phyloP scores from a whole-genome alignment of 2,113 vertebrate species.

The Salvator merianae region DNA sequence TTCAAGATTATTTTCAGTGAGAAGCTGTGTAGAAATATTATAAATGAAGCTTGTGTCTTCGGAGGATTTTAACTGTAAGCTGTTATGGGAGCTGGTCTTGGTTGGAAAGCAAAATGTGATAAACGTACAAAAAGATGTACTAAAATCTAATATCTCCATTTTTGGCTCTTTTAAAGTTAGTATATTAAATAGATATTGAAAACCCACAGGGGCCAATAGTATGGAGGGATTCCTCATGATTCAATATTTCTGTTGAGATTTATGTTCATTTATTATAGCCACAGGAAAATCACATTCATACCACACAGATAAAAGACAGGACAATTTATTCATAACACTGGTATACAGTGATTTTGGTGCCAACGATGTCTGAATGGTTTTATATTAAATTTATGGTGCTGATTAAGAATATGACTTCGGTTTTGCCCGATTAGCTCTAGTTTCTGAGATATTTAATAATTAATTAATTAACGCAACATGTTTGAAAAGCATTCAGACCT shows the following conservation, averaged over 20 bases:
- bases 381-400: no score
- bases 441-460: no score
- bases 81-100: background rate
- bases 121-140: background rate
- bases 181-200: background rate
- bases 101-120: background rate
- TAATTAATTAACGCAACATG: no score
- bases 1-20: no score
- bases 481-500: no score
- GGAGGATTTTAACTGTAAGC: background rate
- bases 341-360: no score
- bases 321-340: conserved; percentile 42
- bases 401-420: no score
- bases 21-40: no score
- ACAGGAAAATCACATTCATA: conserved; percentile 15
- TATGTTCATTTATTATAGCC: conserved; percentile 36
- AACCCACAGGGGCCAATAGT: conserved; percentile 32
- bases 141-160: background rate
- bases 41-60: background rate
- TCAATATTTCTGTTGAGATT: conserved; percentile 17
- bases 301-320: background rate
- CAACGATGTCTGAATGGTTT: no score
- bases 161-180: conserved; percentile 52
- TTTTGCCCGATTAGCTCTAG: no score
- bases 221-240: conserved; percentile 35